A percentile compares a stretch with the other conserved stretches of the same genome.
phyloP scores from a whole-genome alignment of 2,888 invertebrate species.

The Campoletis raptor region DNA sequence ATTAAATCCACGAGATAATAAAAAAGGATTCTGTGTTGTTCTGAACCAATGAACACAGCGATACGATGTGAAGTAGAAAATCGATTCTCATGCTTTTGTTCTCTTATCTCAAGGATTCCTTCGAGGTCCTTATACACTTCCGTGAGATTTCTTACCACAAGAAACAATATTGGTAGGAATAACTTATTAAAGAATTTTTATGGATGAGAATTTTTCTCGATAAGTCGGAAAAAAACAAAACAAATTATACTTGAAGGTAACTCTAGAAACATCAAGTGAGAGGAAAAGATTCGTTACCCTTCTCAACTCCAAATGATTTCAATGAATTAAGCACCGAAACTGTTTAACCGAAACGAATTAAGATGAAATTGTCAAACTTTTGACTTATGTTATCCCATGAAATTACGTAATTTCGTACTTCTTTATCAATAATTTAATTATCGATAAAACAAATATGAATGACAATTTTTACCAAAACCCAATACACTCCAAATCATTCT shows the following conservation, averaged over 20 bases:
- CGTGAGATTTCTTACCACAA: background rate
- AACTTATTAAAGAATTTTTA: background rate
- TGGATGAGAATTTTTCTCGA: constrained; percentile 1
- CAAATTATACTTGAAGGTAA: background rate
- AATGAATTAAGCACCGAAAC: background rate
- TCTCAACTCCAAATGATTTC: too few species aligned
- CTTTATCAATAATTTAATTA: too few species aligned
- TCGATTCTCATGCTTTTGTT: constrained; percentile 1
- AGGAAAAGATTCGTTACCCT: background rate
- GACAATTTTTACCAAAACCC: too few species aligned
- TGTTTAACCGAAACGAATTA: too few species aligned
- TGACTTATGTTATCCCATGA: too few species aligned
- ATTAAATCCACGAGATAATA: background rate
- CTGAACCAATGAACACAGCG: constrained; percentile 18
- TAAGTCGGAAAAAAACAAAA: background rate
- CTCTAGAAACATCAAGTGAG: background rate
- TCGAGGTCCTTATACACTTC: background rate
- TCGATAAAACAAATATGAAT: too few species aligned
- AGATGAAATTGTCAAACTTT: too few species aligned
- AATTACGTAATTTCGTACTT: too few species aligned
- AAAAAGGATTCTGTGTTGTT: background rate
- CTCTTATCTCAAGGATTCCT: background rate
- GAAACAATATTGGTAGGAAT: constrained; percentile 6
- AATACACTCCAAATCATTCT: background rate
- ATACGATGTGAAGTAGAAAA: constrained; percentile 3